Evolutionary conservation across 1,140 invertebrate genomes (phyloP), one percentile per base, ranked within the genome.

Genomic region (Formica selysi): DNA sequence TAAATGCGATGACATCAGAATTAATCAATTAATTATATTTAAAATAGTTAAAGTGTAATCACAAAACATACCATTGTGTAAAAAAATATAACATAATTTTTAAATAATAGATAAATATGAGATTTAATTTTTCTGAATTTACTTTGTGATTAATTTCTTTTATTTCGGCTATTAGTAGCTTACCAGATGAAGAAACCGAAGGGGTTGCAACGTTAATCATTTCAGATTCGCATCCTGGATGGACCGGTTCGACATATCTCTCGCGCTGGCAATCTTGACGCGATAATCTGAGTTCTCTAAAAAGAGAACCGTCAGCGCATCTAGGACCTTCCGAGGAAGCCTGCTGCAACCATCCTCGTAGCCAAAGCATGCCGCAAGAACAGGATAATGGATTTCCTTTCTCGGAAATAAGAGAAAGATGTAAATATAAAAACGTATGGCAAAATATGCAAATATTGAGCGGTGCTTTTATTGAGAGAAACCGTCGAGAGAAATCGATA

Each of bases 301-400:
- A 95, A 0, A 97, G 95, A 11, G 96, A 96, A 0, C 97, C 97
- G 91, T 98, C 97, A 13, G 96, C 95, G 93, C 97, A 98, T 92
- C 96, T 96, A 19, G 97, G 97, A 19, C 97, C 97, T 7, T 97
- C 96, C 8, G 96, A 95, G 10, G 96, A 96, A 0, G 96, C 96
- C 92, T 98, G 97, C 88, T 97, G 96, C 13, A 98, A 91, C 97
- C 97, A 98, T n/a, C 97, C 96, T 89, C 97, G 96, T 1, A 98
- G 93, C 98, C 98, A 98, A 32, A 97, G 95, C 93, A 98, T 96
- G 81, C 96, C 96, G 91, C 98, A 98, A 11, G 97, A 97, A 93
- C 98, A 98, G 13, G 96, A 95, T 59, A 98, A 94, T 11, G 98
- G 98, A 95, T 98, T 98, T 19, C 97, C 97, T 98, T 91, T 59